Evolutionary conservation across 2,797 vertebrate genomes (phyloP), one percentile per base, ranked within the genome.

Genomic region (Myotis findleyi): DNA sequence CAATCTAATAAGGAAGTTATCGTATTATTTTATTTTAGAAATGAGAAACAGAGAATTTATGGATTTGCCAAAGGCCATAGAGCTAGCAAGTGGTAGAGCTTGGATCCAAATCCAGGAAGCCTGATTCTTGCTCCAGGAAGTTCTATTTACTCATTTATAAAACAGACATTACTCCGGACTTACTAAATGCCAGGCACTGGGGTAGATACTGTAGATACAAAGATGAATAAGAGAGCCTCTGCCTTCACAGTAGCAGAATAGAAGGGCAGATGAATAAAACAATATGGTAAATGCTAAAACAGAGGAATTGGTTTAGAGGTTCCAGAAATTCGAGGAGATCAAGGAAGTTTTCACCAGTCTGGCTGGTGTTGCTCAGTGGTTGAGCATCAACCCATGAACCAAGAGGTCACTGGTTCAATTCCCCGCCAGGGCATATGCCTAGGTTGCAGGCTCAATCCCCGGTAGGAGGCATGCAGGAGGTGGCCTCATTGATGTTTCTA

Each of bases 1-100:
- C 17, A 87, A 81, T 62, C 7, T 66, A 17, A 69, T 44, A 57
- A 79, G 18, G 2, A 7, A 71, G 23, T 25, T 83, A 80, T 59
- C 25, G 55, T 89, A 51, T 33, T 71, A 93, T 44, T 33, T 44
- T 75, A 75, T 57, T 91, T 95, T 89, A 73, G 25, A 92, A 84
- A 92, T 87, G 25, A 87, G 12, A 4, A 86, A 90, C 16, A 86
- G 59, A 94, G 41, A 57, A 14, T 59, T 89, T 71, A 47, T 66
- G 16, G 20, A 89, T 88, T 82, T 75, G 0, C 16, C 47, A 55
- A 85, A 82, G 21, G 64, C 2, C 68, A 85, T 38, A 88, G 0
- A 80, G 27, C 21, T 89, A 75, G n/a, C 57, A 87, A 89, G 33
- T 55, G 53, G n/a, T 71, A 80, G 33, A 82, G 23, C 14, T n/a